Evolutionary conservation across 2,797 vertebrate species (phyloP).

Genomic region (Helostoma temminkii): DNA sequence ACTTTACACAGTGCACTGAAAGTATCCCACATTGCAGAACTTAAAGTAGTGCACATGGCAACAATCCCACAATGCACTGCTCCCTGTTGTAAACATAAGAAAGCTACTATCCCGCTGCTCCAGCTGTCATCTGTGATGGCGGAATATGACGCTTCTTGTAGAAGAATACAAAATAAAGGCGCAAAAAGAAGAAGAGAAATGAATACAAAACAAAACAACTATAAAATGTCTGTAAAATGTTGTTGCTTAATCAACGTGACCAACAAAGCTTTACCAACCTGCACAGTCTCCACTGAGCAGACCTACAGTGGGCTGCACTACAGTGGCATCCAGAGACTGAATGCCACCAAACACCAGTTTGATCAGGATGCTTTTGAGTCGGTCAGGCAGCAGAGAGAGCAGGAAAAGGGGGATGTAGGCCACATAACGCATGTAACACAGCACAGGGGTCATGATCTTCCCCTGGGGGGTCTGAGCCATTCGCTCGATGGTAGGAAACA

Average conservation of each 20-base stretch:
- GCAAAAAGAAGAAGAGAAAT: too few relatives aligned
- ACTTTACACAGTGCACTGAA: too few relatives aligned
- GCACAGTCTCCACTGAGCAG: slow-evolving; percentile 89
- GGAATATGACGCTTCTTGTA: too few relatives aligned
- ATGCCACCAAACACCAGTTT: slow-evolving; percentile 76
- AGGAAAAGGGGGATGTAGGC: slow-evolving; percentile 89
- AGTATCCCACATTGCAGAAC: too few relatives aligned
- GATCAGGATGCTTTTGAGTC: slow-evolving; percentile 82
- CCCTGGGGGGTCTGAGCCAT: slow-evolving; percentile 91
- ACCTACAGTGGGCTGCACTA: slow-evolving; percentile 76
- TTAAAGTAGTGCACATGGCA: too few relatives aligned
- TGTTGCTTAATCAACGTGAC: neutral
- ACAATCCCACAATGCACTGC: too few relatives aligned
- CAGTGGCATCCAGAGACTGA: slow-evolving; percentile 70
- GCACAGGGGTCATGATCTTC: slow-evolving; percentile 89
- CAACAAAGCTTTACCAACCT: slow-evolving; percentile 79
- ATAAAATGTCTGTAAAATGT: too few relatives aligned
- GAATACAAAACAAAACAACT: too few relatives aligned
- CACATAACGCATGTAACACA: slow-evolving; percentile 90
- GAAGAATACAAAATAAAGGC: too few relatives aligned
- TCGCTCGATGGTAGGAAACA: slow-evolving; percentile 96
- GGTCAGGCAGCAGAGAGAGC: slow-evolving; percentile 89
- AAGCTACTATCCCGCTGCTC: too few relatives aligned
- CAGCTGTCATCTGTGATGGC: too few relatives aligned
- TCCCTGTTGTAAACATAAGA: too few relatives aligned